Evolutionary conservation across 2,113 vertebrate species (phyloP).

Genomic region (Xenotilapia caudafasciata): DNA sequence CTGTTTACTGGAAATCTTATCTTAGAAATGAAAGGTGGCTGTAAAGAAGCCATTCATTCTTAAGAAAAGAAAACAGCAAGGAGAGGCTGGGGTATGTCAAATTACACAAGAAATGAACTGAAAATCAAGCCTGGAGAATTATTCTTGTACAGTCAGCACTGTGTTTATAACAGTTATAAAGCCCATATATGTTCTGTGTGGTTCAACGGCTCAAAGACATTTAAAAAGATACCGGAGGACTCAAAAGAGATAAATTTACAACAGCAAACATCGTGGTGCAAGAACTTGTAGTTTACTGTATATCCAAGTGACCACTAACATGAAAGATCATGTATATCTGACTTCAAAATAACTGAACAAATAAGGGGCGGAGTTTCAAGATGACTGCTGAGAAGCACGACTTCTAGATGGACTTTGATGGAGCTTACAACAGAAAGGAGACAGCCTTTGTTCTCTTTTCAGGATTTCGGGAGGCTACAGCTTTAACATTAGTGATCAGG

Average conservation of each 20-base stretch:
- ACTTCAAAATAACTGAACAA: background rate
- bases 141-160: background rate
- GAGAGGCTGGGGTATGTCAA: background rate
- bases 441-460: background rate
- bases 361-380: background rate
- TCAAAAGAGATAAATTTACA: background rate
- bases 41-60: background rate
- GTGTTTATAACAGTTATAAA: background rate
- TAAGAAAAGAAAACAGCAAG: background rate
- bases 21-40: background rate
- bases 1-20: background rate
- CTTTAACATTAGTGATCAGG: background rate
- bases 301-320: background rate
- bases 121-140: background rate
- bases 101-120: background rate
- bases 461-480: background rate
- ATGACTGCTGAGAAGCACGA: background rate
- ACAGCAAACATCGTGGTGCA: background rate
- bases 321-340: background rate
- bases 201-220: background rate
- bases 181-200: background rate
- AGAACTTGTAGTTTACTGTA: background rate
- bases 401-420: background rate
- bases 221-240: background rate
- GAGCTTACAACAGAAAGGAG: background rate